These are phyloP conservation scores for Ahaetulla prasina DNA, from an alignment of 2,113 vertebrate genomes.

Conservation along the genomic window DNA sequence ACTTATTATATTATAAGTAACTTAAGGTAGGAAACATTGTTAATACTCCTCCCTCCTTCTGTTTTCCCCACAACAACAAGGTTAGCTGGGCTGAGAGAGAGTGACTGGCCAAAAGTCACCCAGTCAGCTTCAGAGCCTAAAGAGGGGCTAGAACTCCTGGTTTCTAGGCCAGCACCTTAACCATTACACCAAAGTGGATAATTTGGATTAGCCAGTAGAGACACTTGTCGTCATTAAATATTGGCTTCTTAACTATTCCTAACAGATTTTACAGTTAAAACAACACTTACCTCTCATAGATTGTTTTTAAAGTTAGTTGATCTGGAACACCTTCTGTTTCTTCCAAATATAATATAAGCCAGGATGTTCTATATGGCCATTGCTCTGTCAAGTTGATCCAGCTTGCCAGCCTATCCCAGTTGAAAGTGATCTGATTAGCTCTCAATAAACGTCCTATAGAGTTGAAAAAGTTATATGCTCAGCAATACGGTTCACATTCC, in stretches of 20 bases:
- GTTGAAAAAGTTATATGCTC: not conserved
- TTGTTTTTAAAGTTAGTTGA: slow-evolving; percentile 84
- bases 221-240: not conserved
- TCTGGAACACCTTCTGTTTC: slow-evolving; percentile 89
- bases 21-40: not conserved
- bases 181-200: not conserved
- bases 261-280: not conserved
- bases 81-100: not conserved
- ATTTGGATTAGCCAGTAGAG: not conserved
- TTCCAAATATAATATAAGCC: slow-evolving; percentile 95
- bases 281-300: slow-evolving; percentile 88
- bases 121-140: not conserved
- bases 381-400: slow-evolving; percentile 99
- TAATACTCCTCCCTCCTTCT: not conserved
- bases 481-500: not conserved
- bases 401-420: slow-evolving; percentile 94
- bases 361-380: slow-evolving; percentile 96
- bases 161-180: not conserved
- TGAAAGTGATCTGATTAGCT: slow-evolving; percentile 96
- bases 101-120: not conserved
- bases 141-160: not conserved
- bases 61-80: not conserved
- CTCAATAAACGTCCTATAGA: slow-evolving; percentile 82
- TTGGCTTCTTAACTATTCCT: not conserved
- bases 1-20: not conserved